Evolutionary conservation across 2,797 vertebrate species (phyloP).

Genomic region (Falco novaeseelandiae): DNA sequence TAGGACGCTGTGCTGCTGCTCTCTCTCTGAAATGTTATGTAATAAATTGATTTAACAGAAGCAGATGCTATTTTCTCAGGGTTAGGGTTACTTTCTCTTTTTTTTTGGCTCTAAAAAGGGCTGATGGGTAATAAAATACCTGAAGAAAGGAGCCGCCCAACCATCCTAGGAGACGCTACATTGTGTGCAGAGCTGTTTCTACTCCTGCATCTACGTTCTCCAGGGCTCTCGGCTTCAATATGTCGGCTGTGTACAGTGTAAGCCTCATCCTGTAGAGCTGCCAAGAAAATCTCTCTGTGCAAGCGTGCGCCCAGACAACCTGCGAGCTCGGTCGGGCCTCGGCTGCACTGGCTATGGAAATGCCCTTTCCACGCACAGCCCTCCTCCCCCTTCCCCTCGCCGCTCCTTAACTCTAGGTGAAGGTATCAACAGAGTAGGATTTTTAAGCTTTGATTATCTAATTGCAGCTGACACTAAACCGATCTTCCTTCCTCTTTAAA

Average conservation of each 20-base stretch:
- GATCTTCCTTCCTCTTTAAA: conserved; percentile 76
- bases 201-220: conserved; percentile 70
- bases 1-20: conserved; percentile 74
- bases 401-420: conserved; percentile 33
- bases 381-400: conserved; percentile 44
- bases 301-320: conserved; percentile 70
- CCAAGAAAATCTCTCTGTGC: conserved; percentile 82
- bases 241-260: conserved; percentile 84
- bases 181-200: conserved; percentile 81
- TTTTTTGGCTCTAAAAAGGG: conserved; percentile 45
- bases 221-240: conserved; percentile 84
- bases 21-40: conserved; percentile 73
- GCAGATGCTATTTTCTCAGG: conserved; percentile 65
- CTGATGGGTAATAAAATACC: conserved; percentile 82
- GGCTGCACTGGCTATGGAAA: conserved; percentile 56
- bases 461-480: conserved; percentile 79
- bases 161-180: conserved; percentile 87
- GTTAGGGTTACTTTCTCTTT: conserved; percentile 23
- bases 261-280: conserved; percentile 87
- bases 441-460: conserved; percentile 78
- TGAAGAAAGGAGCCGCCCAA: conserved; percentile 88
- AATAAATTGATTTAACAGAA: conserved; percentile 76
- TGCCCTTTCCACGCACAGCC: conserved; percentile 65
- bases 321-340: conserved; percentile 53
- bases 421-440: conserved; percentile 60